Conservation (phyloP, 2,888 invertebrate species). For the Heteromyza rotundicornis region DNA sequence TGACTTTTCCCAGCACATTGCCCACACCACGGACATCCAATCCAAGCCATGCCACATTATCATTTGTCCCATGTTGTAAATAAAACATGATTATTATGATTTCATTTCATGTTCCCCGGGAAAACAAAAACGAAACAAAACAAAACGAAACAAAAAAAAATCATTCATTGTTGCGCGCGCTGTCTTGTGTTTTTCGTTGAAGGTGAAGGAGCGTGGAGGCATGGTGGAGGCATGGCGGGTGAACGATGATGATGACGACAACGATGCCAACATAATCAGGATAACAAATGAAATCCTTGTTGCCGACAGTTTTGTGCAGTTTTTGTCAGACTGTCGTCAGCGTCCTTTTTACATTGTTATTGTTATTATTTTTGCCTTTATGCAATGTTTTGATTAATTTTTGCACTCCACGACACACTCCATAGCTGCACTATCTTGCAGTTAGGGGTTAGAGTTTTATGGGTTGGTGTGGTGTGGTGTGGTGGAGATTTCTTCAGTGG, state of each 20-base stretch:
- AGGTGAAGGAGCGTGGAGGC: background rate
- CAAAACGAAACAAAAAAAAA: conserved; percentile 25
- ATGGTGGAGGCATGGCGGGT: background rate
- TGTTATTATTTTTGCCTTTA: conserved; percentile 63
- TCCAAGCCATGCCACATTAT: conserved; percentile 2
- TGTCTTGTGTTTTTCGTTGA: conserved; percentile 32
- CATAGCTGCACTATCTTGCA: background rate
- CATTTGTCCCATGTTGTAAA: background rate
- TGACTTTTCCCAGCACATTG: conserved; percentile 15
- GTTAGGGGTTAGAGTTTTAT: conserved; percentile 14
- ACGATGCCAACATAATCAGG: conserved; percentile 55
- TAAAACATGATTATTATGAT: conserved; percentile 32
- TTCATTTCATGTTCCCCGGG: conserved; percentile 46
- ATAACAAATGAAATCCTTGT: conserved; percentile 61
- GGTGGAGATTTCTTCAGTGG: conserved; percentile 28
- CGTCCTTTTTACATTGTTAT: conserved; percentile 58
- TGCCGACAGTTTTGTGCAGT: conserved; percentile 57
- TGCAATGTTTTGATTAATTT: conserved; percentile 63
- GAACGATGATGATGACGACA: background rate
- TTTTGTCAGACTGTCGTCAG: conserved; percentile 40
- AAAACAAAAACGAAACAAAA: conserved; percentile 39
- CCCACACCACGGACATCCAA: conserved; percentile 8
- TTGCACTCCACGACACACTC: conserved; percentile 38
- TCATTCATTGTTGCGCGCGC: conserved; percentile 27
- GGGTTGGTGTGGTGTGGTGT: conserved; percentile 1